Base-by-base conservation (phyloP, 2,888 invertebrate species). In the Dasypolia templi region DNA sequence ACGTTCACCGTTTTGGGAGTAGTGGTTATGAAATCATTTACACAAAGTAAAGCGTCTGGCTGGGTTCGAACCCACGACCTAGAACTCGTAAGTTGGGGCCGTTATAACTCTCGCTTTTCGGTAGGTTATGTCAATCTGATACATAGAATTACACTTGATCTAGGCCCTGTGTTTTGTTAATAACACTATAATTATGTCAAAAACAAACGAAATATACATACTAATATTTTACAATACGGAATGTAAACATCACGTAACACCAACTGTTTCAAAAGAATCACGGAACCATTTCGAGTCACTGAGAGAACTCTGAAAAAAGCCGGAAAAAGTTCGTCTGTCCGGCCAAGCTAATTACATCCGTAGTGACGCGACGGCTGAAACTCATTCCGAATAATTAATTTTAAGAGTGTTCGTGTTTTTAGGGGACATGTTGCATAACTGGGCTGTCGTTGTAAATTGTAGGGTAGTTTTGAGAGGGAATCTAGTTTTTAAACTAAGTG, bases 281-380 rank as follows among this genome's bases (percentile, higher is more conserved):
- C 61, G 87, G 84, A 84, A 89, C 89, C 88, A 88, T 89, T 86
- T 83, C 82, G 61, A 73, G 76, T 56, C 59, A 71, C 71, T 75
- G 84, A 86, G 81, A 86, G 87, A 88, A 87, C 86, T 88, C 85
- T 73, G 11, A 80, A 88, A 91, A 91, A 88, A 86, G 67, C 74
- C 75, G 77, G 77, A 80, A 82, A 79, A 87, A 86, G 86, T 80
- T 86, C 56, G 68, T 76, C 81, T 69, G 83, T 80, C 83, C 86
- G 69, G 76, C 85, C 81, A 81, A 82, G 83, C 90, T 91, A 91
- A 91, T 91, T 91, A 91, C 90, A 86, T 88, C 89, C 88, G 88
- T 79, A 66, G 56, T 46, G 75, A 68, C 78, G 79, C 84, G 84
- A 84, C 86, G 79, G 82, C 86, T 84, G 79, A 84, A 85, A 86